These are phyloP conservation scores for Belonocnema kinseyi DNA, from an alignment of 1,140 invertebrate genomes.

Conservation along the genomic window DNA sequence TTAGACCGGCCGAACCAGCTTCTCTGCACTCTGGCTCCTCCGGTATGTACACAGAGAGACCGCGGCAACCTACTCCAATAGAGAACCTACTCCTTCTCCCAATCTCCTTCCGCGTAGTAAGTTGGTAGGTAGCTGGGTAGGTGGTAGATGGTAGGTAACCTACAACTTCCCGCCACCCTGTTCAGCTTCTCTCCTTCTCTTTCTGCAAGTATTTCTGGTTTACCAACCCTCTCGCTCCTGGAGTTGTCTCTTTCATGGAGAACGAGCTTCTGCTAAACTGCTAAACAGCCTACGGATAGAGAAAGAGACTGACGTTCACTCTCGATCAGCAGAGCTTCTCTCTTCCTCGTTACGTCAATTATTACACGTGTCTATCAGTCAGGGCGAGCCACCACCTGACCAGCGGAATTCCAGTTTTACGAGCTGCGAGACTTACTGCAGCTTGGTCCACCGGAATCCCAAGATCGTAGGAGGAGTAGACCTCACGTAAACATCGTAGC, in stretches of 20 bases:
- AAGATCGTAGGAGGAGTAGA: not conserved
- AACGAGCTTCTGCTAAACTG: constrained; percentile 3
- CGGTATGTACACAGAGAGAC: constrained; percentile 63
- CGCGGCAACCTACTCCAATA: constrained; percentile 58
- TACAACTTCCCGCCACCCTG: constrained; percentile 63
- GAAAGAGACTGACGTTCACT: constrained; percentile 42
- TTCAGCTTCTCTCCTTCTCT: constrained; percentile 45
- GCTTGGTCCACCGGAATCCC: constrained; percentile 50
- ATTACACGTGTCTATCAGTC: constrained; percentile 69
- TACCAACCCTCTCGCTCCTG: not conserved
- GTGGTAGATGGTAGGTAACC: constrained; percentile 45
- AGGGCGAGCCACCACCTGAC: constrained; percentile 47
- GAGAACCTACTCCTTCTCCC: constrained; percentile 63
- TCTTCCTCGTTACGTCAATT: constrained; percentile 67
- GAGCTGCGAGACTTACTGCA: constrained; percentile 56
- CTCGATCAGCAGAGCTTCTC: constrained; percentile 45
- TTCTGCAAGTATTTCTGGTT: not conserved
- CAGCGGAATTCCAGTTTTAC: constrained; percentile 70
- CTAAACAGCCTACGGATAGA: constrained; percentile 13
- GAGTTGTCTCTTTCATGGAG: not conserved
- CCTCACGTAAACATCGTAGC: not conserved
- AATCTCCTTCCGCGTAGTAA: constrained; percentile 70
- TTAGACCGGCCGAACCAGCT: constrained; percentile 77
- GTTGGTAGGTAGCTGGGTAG: constrained; percentile 60
- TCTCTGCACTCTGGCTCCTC: constrained; percentile 67